Percentiles rank a stretch among this genome's conserved stretches.
Conservation (phyloP, 2,113 vertebrate species). For the Chiloscyllium plagiosum region DNA sequence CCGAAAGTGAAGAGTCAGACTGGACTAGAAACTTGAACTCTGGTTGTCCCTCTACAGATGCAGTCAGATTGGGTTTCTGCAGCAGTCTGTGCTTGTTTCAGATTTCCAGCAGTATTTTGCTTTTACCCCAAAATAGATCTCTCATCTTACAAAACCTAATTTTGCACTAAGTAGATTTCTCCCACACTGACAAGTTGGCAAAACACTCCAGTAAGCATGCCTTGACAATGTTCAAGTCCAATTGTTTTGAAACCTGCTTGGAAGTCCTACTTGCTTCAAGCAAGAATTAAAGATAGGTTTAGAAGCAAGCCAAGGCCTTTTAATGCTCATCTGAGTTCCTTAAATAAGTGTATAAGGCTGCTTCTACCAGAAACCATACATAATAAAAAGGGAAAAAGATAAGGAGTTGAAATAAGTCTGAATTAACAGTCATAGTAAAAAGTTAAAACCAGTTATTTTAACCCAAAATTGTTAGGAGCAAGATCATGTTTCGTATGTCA, state of each 20-base stretch:
- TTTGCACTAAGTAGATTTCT: not conserved
- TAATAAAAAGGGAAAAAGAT: not conserved
- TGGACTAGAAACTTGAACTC: too few species aligned
- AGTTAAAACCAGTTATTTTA: not conserved
- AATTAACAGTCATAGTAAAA: not conserved
- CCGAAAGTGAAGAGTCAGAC: too few species aligned
- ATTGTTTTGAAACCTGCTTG: not conserved
- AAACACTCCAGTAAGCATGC: not conserved
- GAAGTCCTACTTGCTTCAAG: not conserved
- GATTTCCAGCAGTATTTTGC: too few species aligned
- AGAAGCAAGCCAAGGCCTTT: not conserved
- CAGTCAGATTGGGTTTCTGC: too few species aligned
- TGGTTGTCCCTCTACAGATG: too few species aligned
- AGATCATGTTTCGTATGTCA: not conserved
- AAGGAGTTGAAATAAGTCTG: not conserved
- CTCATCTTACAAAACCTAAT: not conserved
- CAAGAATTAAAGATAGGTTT: not conserved
- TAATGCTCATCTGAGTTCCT: not conserved
- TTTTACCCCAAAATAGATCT: not conserved
- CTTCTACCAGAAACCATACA: conserved; percentile 5
- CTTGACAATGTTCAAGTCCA: not conserved
- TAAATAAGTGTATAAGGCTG: conserved; percentile 1
- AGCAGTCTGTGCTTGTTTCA: too few species aligned
- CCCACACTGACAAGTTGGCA: not conserved
- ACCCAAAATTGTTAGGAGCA: not conserved